A percentile compares a stretch with the other conserved stretches of the same genome.
Evolutionary conservation across 2,888 invertebrate species (phyloP).

Genomic region (Tenthredo scrophulariae): DNA sequence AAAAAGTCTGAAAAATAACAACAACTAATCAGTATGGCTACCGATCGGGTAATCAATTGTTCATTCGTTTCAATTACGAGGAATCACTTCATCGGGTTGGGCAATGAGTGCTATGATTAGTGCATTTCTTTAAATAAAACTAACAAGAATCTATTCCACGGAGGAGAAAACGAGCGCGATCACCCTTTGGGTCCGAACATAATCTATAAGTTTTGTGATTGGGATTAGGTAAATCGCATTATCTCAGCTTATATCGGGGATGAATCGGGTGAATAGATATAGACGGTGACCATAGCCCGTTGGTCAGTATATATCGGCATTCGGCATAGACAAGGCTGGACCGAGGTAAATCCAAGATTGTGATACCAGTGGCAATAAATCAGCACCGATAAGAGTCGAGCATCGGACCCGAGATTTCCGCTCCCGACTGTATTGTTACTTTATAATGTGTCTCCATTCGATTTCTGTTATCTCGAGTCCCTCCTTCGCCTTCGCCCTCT

Average conservation of each 20-base stretch:
- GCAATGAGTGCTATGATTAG: neutral
- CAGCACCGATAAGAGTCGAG: constrained; percentile 53
- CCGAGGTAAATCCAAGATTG: constrained; percentile 45
- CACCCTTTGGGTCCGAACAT: neutral
- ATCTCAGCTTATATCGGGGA: constrained; percentile 23
- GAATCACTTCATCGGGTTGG: neutral
- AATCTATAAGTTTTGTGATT: neutral
- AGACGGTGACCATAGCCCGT: constrained; percentile 45
- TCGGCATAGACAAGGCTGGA: neutral
- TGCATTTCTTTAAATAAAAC: neutral
- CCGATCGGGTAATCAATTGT: neutral
- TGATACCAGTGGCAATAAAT: constrained; percentile 64
- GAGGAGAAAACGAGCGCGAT: neutral
- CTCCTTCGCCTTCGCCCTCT: neutral
- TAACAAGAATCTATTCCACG: neutral
- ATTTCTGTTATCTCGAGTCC: constrained; percentile 61
- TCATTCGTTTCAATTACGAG: neutral
- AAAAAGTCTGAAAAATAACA: neutral
- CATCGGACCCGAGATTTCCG: constrained; percentile 55
- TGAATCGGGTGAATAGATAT: neutral
- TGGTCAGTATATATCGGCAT: constrained; percentile 20
- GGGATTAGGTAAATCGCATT: neutral
- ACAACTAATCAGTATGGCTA: too few relatives aligned
- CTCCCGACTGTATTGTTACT: constrained; percentile 61
- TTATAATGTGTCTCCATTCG: constrained; percentile 57